phyloP scores from a whole-genome alignment of 2,113 vertebrate species.

The Myotis yumanensis region DNA sequence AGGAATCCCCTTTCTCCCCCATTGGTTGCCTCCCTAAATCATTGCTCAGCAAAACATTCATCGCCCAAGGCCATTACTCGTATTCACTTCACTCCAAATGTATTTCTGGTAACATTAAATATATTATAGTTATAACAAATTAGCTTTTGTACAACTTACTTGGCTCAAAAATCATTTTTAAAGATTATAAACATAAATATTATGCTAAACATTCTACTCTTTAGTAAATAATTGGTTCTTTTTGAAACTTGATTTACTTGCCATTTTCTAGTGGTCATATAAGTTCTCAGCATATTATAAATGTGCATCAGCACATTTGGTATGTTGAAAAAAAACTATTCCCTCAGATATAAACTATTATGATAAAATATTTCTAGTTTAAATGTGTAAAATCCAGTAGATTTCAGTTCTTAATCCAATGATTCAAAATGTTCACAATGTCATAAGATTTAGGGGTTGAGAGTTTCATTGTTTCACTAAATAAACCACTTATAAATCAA shows the following conservation, averaged over 20 bases:
- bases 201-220: neutral
- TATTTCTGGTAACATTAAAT: neutral
- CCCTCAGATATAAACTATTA: neutral
- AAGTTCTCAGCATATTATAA: neutral
- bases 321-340: neutral
- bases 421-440: neutral
- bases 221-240: neutral
- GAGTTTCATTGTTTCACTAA: constrained; percentile 39
- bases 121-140: neutral
- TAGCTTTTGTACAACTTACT: neutral
- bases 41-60: neutral
- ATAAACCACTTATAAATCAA: constrained; percentile 6
- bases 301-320: neutral
- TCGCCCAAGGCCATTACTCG: neutral
- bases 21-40: neutral
- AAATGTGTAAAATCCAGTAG: neutral
- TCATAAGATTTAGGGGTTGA: neutral
- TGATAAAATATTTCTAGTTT: neutral
- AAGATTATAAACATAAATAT: neutral
- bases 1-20: neutral
- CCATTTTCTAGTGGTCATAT: neutral
- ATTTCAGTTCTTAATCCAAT: neutral
- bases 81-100: neutral
- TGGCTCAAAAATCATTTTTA: neutral
- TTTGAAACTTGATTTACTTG: neutral